These are phyloP conservation scores for Diachasma alloeum DNA, from an alignment of 1,140 invertebrate genomes.

Conservation along the genomic window DNA sequence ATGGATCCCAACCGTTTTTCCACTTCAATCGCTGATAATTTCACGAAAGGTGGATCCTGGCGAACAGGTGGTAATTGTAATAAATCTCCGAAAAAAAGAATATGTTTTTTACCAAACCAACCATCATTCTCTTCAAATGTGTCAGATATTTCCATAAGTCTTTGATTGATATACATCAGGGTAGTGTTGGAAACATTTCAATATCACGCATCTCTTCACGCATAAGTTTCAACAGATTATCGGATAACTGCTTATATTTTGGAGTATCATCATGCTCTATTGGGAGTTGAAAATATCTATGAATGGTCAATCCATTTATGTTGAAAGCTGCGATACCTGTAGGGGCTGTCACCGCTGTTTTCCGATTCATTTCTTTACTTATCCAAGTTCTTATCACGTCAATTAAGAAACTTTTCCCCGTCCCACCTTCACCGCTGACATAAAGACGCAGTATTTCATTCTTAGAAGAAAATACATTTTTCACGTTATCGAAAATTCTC, in stretches of 20 bases:
- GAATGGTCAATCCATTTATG: too few species aligned
- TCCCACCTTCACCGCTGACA: too few species aligned
- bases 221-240: too few species aligned
- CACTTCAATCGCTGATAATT: conserved; percentile 23
- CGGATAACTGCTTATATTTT: too few species aligned
- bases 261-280: too few species aligned
- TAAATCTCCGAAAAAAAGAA: too few species aligned
- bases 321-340: conserved; percentile 16
- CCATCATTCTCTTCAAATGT: too few species aligned
- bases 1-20: conserved; percentile 25
- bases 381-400: background rate
- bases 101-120: too few species aligned
- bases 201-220: conserved; percentile 25
- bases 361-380: background rate
- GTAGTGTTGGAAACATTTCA: conserved; percentile 29
- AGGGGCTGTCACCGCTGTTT: conserved; percentile 2
- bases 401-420: too few species aligned
- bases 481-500: too few species aligned
- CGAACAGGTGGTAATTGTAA: conserved; percentile 25
- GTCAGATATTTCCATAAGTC: background rate
- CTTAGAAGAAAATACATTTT: background rate
- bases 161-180: background rate
- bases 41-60: conserved; percentile 22
- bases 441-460: too few species aligned
- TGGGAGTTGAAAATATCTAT: too few species aligned